Evolutionary conservation across 2,797 vertebrate genomes (phyloP), one percentile per base, ranked within the genome.

Genomic region (Rousettus madagascariensis): DNA sequence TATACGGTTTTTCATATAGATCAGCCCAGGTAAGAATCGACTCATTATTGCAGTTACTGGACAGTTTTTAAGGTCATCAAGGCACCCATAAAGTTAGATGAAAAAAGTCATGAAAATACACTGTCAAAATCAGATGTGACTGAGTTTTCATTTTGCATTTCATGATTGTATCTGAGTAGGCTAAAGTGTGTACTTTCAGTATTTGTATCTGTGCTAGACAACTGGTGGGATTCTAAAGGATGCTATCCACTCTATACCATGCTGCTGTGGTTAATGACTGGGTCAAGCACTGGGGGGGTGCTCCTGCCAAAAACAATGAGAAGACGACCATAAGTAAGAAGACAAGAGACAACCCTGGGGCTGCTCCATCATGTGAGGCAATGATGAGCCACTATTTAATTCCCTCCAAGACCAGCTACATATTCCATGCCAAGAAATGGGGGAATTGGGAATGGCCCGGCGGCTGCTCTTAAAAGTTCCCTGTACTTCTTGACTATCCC

Each of bases 101-200:
- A 57, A 69, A 79, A 78, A 82, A 6, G 6, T 69, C 6, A 55
- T 55, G 10, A 92, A 90, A 57, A 91, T 13, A 90, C 6, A 55
- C 5, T 69, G 20, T 33, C 66, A 84, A 96, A 38, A 84, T 51
- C 51, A 93, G 33, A 79, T 28, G 49, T 7, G 38, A 86, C 3
- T 63, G 19, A 57, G 46, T 24, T 72, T 90, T 91, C 24, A 41
- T 5, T 88, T 89, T 9, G 55, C 38, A 38, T 38, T 38, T 38
- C 6, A 8, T 3, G 22, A 65, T 33, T 61, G 51, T 61, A 65
- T 4, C n/a, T 77, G 6, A 9, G 16, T 46, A 66, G 30, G 5
- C 8, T n/a, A 8, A 41, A 16, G 16, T 0, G 10, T 38, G 2
- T 5, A 7, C 28, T 36, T 36, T 51, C 38, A 49, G 7, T 24